These are phyloP conservation scores for Parthenolecanium corni DNA, from an alignment of 2,888 invertebrate genomes.

Conservation along the genomic window DNA sequence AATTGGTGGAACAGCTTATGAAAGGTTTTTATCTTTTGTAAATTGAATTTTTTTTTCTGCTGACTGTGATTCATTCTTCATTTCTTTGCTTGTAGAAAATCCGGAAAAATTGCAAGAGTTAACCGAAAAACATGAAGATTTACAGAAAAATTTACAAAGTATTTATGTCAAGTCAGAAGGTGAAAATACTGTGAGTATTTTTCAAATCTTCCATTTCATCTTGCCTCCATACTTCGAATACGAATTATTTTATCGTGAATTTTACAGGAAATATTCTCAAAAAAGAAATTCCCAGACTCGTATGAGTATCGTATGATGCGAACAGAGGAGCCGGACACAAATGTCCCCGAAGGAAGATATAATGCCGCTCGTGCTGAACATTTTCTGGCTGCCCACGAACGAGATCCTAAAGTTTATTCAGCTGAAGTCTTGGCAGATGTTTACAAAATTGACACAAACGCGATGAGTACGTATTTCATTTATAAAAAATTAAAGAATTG, in stretches of 20 bases:
- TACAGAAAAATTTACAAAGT: neutral
- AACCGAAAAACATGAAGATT: neutral
- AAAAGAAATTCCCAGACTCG: too few species aligned
- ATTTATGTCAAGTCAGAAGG: constrained; percentile 13
- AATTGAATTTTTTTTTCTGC: neutral
- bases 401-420: neutral
- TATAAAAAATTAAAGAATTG: too few species aligned
- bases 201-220: too few species aligned
- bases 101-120: constrained; percentile 15
- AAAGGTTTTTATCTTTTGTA: neutral
- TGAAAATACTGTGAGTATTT: constrained; percentile 6
- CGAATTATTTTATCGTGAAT: too few species aligned
- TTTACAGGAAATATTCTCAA: too few species aligned
- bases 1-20: neutral
- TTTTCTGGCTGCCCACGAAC: neutral
- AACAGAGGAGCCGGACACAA: too few species aligned
- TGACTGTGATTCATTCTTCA: neutral
- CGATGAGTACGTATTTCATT: neutral
- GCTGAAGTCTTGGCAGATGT: neutral
- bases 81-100: neutral
- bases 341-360: neutral
- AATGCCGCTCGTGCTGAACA: neutral
- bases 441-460: neutral
- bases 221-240: too few species aligned
- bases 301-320: too few species aligned